Evolutionary conservation across 2,888 invertebrate genomes (phyloP).

Genomic region (Pardosa pseudoannulata): DNA sequence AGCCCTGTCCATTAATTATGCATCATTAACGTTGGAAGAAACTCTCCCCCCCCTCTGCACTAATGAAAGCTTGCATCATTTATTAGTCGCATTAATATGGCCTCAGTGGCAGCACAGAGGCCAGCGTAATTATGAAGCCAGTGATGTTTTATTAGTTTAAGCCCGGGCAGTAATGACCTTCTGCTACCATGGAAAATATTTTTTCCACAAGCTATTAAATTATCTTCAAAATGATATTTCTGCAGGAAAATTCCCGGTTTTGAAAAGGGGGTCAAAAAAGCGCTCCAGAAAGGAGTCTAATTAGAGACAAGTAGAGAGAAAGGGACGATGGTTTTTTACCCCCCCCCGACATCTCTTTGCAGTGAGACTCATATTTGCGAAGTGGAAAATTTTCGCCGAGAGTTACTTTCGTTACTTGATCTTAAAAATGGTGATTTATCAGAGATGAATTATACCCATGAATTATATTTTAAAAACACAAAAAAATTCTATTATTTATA

Average conservation of each 20-base stretch:
- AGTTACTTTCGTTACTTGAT: too few species aligned
- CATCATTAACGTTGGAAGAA: conserved; percentile 71
- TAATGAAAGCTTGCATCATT: conserved; percentile 70
- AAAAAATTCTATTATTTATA: too few species aligned
- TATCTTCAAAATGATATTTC: conserved; percentile 44
- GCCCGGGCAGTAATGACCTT: conserved; percentile 44
- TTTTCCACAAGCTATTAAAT: conserved; percentile 47
- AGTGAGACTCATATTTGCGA: too few species aligned
- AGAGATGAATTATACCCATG: too few species aligned
- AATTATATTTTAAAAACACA: too few species aligned
- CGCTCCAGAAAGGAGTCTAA: not conserved
- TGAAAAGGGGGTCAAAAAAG: not conserved
- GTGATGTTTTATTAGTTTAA: conserved; percentile 66
- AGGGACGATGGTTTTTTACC: not conserved
- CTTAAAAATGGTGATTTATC: too few species aligned
- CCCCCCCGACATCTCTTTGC: too few species aligned
- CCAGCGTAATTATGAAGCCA: conserved; percentile 65
- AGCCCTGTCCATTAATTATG: conserved; percentile 70
- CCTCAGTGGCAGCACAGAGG: conserved; percentile 38
- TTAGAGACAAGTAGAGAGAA: conserved; percentile 22
- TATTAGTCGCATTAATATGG: conserved; percentile 69
- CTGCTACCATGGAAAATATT: conserved; percentile 3
- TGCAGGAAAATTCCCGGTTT: conserved; percentile 18
- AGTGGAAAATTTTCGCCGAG: not conserved
- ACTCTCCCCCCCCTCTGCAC: conserved; percentile 25